These are phyloP conservation scores for Aldrovandia affinis DNA, from an alignment of 2,797 vertebrate species.

Conservation along the genomic window DNA sequence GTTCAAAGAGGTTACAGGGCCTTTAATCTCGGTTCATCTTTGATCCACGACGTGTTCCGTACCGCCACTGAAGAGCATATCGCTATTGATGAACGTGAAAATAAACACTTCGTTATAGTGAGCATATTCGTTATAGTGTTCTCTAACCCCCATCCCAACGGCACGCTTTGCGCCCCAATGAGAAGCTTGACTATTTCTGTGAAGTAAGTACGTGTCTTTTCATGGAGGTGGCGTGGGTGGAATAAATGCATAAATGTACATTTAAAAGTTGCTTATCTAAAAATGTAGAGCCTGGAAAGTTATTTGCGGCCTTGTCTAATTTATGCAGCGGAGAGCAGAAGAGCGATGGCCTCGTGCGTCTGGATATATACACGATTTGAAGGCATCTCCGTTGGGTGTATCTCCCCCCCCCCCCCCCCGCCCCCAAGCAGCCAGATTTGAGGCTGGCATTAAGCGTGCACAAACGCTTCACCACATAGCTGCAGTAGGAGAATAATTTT, in stretches of 20 bases:
- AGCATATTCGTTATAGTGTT: conserved; percentile 35
- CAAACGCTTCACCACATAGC: background rate
- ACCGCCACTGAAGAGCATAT: conserved; percentile 23
- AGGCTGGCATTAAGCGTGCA: background rate
- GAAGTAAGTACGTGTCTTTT: conserved; percentile 45
- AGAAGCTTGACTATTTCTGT: conserved; percentile 36
- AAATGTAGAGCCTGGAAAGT: conserved; percentile 37
- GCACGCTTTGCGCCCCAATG: conserved; percentile 37
- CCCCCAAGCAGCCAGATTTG: background rate
- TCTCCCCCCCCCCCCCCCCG: background rate
- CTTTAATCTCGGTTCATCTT: background rate
- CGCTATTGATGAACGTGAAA: conserved; percentile 23
- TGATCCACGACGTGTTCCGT: background rate
- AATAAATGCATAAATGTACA: conserved; percentile 33
- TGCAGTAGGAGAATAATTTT: conserved; percentile 56
- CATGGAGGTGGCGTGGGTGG: conserved; percentile 31
- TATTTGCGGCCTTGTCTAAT: conserved; percentile 16
- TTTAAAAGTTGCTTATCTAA: conserved; percentile 41
- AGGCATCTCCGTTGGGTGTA: background rate
- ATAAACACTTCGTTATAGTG: background rate
- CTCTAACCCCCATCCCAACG: conserved; percentile 35
- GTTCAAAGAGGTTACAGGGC: background rate
- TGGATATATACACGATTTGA: background rate
- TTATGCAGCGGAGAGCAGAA: background rate
- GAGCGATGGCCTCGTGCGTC: background rate